Percentiles rank a stretch among this genome's conserved stretches.
These are phyloP conservation scores for Pomacea maculata DNA, from an alignment of 1,140 invertebrate species.

Conservation along the genomic window DNA sequence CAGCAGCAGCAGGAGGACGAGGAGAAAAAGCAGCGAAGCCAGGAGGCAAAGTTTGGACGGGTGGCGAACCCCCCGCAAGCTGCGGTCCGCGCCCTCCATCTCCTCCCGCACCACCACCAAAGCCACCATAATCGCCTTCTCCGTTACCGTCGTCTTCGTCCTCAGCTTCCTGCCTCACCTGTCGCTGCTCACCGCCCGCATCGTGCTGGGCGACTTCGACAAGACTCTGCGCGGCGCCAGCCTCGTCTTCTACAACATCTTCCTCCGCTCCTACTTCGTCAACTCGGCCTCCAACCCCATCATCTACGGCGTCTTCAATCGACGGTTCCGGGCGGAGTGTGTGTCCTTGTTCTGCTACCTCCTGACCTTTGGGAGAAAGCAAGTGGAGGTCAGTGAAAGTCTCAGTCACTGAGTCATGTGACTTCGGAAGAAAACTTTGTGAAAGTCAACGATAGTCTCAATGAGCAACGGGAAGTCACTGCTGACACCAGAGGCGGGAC, in stretches of 20 bases:
- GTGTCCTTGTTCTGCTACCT: background rate
- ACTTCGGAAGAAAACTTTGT: too few relatives aligned
- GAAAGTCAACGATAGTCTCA: too few relatives aligned
- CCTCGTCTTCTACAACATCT: constrained; percentile 31
- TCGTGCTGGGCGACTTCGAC: constrained; percentile 24
- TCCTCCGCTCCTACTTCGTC: constrained; percentile 35
- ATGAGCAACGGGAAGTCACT: too few relatives aligned
- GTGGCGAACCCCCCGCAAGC: too few relatives aligned
- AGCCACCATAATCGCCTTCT: constrained; percentile 35
- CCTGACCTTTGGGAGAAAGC: background rate
- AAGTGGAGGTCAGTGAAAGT: background rate
- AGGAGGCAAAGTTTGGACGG: background rate
- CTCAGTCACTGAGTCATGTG: too few relatives aligned
- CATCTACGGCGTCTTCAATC: constrained; percentile 32
- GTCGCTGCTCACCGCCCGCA: constrained; percentile 22
- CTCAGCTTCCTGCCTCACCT: constrained; percentile 41
- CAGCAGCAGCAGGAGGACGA: too few relatives aligned
- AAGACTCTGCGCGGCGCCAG: constrained; percentile 17
- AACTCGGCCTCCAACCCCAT: constrained; percentile 35
- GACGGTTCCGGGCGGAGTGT: constrained; percentile 21
- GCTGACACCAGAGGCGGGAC: too few relatives aligned
- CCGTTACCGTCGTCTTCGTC: constrained; percentile 38
- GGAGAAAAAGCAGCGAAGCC: too few relatives aligned
- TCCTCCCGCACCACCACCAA: constrained; percentile 2
- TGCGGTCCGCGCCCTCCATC: background rate